These are phyloP conservation scores for Hycleus phaleratus DNA, from an alignment of 1,140 invertebrate species.

Conservation along the genomic window DNA sequence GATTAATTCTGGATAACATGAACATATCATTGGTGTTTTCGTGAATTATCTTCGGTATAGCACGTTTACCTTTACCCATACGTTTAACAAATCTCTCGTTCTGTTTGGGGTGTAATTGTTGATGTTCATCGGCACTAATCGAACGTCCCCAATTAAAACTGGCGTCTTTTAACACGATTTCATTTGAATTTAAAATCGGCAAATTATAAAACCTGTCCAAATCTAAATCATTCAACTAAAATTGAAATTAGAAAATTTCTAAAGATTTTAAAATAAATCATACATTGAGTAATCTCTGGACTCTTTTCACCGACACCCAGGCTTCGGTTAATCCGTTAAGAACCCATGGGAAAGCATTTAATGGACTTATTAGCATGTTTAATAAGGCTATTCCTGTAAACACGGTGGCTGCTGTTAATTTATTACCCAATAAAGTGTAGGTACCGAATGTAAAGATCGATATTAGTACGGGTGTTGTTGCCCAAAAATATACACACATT, in stretches of 20 bases:
- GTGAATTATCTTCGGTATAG: background rate
- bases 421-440: constrained; percentile 76
- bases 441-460: constrained; percentile 86
- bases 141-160: constrained; percentile 41
- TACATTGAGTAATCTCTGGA: constrained; percentile 68
- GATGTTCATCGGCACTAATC: constrained; percentile 27
- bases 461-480: constrained; percentile 94
- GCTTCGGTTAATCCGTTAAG: constrained; percentile 93
- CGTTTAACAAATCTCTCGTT: constrained; percentile 34
- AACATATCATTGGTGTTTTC: constrained; percentile 20
- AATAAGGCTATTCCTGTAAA: constrained; percentile 93
- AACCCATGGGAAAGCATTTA: constrained; percentile 98
- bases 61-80: constrained; percentile 44
- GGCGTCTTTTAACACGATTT: constrained; percentile 37
- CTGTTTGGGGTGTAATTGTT: constrained; percentile 18
- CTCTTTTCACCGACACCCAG: constrained; percentile 78
- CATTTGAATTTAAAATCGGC: constrained; percentile 16
- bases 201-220: constrained; percentile 40
- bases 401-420: constrained; percentile 77
- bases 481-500: constrained; percentile 98
- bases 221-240: constrained; percentile 57
- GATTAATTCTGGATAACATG: constrained; percentile 51
- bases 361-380: constrained; percentile 90
- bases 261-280: constrained; percentile 21
- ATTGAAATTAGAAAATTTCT: background rate